Evolutionary conservation across 1,140 invertebrate species (phyloP).

Genomic region (Oscheius sp.): DNA sequence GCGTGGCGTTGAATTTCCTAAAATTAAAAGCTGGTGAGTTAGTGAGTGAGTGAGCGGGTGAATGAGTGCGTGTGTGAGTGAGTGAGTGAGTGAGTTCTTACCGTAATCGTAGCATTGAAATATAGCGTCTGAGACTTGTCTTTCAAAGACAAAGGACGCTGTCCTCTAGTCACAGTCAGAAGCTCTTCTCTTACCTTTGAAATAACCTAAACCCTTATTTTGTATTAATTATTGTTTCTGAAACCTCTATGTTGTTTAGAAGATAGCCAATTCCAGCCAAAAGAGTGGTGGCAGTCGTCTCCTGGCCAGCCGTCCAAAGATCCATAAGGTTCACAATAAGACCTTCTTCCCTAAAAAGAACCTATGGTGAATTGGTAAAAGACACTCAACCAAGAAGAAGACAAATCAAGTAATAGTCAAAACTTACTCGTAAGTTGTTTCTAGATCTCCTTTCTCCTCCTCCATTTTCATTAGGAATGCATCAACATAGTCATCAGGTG

Average conservation of each 20-base stretch:
- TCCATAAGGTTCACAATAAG: conserved; percentile 17
- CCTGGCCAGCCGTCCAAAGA: conserved; percentile 33
- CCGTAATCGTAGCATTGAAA: conserved; percentile 22
- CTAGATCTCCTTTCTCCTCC: conserved; percentile 13
- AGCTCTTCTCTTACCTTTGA: conserved; percentile 23
- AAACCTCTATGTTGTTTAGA: conserved; percentile 25
- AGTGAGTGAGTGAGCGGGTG: too few species aligned
- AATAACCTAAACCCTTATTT: background rate
- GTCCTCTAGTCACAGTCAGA: conserved; percentile 14
- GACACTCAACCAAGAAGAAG: background rate
- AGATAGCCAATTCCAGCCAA: conserved; percentile 19
- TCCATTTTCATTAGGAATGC: conserved; percentile 64
- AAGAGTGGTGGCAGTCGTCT: conserved; percentile 27
- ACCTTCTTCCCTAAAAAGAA: conserved; percentile 14
- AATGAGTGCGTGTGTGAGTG: too few species aligned
- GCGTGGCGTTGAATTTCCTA: conserved; percentile 47
- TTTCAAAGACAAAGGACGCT: background rate
- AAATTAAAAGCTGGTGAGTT: too few species aligned
- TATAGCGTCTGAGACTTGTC: conserved; percentile 29
- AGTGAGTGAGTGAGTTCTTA: too few species aligned
- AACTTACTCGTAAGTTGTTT: conserved; percentile 11
- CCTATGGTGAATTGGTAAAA: too few species aligned
- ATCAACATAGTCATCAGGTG: conserved; percentile 65
- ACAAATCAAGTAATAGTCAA: too few species aligned
- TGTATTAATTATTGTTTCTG: background rate